A percentile compares a stretch with the other conserved stretches of the same genome.
These are phyloP conservation scores for Drosophila pegasa DNA, from an alignment of 2,888 invertebrate genomes.

Conservation along the genomic window DNA sequence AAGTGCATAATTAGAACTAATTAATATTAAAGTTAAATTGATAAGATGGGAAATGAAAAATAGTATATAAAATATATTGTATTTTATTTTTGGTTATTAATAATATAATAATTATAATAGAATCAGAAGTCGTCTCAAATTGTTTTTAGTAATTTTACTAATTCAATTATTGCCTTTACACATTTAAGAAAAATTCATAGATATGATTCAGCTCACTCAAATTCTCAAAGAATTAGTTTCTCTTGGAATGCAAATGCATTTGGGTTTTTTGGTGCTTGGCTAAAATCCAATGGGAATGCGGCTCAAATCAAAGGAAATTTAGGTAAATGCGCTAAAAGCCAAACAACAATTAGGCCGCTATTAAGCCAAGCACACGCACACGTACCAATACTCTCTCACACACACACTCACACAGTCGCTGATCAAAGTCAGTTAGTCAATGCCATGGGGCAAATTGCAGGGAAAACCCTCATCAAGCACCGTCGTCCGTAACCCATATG, in stretches of 20 bases:
- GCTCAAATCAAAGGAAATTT: conserved; percentile 24
- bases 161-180: too few species aligned
- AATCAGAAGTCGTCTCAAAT: too few species aligned
- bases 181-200: too few species aligned
- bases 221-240: not conserved
- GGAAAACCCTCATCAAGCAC: conserved; percentile 21
- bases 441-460: conserved; percentile 56
- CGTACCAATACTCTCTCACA: conserved; percentile 6
- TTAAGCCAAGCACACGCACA: conserved; percentile 12
- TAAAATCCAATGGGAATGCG: not conserved
- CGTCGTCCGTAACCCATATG: conserved; percentile 11
- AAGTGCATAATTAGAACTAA: not conserved
- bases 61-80: too few species aligned
- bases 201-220: not conserved
- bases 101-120: too few species aligned
- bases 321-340: conserved; percentile 17
- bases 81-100: too few species aligned
- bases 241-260: not conserved
- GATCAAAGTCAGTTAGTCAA: conserved; percentile 63
- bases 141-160: too few species aligned
- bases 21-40: not conserved
- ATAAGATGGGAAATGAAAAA: not conserved
- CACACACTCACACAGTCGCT: conserved; percentile 9
- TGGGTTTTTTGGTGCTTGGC: not conserved
- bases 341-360: conserved; percentile 37